phyloP scores from a whole-genome alignment of 1,140 invertebrate genomes.

The Melitaea cinxia region DNA sequence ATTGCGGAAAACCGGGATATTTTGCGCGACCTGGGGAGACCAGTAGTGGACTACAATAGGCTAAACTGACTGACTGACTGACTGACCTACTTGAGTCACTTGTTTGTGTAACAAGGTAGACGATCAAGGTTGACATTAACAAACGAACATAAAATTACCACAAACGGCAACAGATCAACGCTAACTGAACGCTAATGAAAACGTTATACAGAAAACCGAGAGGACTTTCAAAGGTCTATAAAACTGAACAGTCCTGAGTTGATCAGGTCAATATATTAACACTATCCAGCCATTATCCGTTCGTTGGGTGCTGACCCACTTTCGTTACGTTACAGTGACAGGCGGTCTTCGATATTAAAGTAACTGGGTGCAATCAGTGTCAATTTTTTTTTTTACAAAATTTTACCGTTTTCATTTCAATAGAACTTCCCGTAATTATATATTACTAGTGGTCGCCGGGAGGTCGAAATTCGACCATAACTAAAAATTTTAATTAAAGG shows the following conservation, averaged over 20 bases:
- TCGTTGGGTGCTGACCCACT: constrained; percentile 18
- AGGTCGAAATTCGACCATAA: no score
- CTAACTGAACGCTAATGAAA: background rate
- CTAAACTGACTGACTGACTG: no score
- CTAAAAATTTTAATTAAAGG: no score
- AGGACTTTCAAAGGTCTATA: background rate
- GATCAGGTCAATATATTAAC: background rate
- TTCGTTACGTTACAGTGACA: background rate
- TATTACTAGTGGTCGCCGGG: no score
- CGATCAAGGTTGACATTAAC: no score
- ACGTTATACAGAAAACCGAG: background rate
- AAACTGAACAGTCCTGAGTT: background rate
- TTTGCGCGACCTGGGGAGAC: no score
- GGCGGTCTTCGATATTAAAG: constrained; percentile 1
- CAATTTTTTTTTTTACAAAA: background rate
- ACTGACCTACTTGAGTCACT: no score
- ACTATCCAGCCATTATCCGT: constrained; percentile 9
- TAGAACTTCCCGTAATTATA: no score
- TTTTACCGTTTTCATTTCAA: background rate
- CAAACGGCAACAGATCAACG: background rate
- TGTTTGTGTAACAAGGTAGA: no score
- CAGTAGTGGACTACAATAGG: no score
- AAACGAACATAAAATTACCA: background rate
- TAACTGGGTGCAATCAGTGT: constrained; percentile 2
- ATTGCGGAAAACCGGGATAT: no score